Evolutionary conservation across 2,797 vertebrate genomes (phyloP).

Genomic region (Alectoris magna): DNA sequence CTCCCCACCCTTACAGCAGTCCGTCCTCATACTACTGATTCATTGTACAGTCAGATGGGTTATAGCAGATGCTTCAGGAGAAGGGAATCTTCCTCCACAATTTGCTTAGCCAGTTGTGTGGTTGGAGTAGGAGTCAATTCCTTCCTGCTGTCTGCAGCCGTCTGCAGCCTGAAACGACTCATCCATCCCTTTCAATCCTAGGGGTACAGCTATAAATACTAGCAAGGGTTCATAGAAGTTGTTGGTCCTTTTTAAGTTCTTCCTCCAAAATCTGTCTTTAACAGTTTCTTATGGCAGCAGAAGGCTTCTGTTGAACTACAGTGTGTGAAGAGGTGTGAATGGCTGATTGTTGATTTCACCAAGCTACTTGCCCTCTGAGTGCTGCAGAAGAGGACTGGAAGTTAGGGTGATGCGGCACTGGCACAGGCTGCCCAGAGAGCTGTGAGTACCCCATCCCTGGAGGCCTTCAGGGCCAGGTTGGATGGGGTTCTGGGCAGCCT

Average conservation of each 20-base stretch:
- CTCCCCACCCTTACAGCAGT: conserved; percentile 57
- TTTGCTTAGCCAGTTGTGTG: conserved; percentile 71
- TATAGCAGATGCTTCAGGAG: conserved; percentile 71
- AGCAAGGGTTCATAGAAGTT: conserved; percentile 12
- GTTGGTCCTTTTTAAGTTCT: conserved; percentile 8
- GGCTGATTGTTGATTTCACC: not conserved
- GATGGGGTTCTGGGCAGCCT: no score
- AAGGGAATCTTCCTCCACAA: conserved; percentile 71
- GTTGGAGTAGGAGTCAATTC: conserved; percentile 73
- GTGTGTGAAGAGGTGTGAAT: not conserved
- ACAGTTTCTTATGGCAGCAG: not conserved
- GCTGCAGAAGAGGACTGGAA: not conserved
- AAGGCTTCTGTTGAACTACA: conserved; percentile 9
- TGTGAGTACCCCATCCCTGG: no score
- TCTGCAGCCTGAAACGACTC: conserved; percentile 72
- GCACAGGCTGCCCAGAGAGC: no score
- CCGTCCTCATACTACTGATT: conserved; percentile 70
- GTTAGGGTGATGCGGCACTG: not conserved
- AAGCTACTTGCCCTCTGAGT: not conserved
- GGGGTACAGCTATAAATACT: conserved; percentile 66
- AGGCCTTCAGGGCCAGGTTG: no score
- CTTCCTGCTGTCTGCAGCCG: conserved; percentile 68
- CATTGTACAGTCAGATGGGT: conserved; percentile 68
- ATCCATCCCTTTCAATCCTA: conserved; percentile 46
- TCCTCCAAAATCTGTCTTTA: conserved; percentile 13